Evolutionary conservation across 2,113 vertebrate genomes (phyloP).

Genomic region (Rutilus rutilus): DNA sequence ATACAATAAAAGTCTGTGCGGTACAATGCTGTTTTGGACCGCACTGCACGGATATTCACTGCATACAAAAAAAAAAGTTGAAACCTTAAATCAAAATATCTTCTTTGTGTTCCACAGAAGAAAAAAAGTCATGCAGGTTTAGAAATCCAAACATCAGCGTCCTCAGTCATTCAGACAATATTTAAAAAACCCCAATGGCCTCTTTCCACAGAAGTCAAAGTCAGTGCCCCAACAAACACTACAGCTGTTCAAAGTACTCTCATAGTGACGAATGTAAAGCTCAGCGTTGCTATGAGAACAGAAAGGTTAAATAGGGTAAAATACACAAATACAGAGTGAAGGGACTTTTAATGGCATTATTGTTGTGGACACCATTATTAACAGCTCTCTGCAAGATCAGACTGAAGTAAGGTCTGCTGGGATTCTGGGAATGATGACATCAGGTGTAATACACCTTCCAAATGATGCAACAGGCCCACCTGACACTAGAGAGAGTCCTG

Average conservation of each 20-base stretch:
- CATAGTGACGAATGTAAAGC: not conserved
- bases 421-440: slow-evolving; percentile 42
- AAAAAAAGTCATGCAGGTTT: not conserved
- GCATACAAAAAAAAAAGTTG: not conserved
- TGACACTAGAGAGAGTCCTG: not conserved
- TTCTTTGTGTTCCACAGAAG: not conserved
- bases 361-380: not conserved
- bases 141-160: not conserved
- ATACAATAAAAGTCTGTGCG: not conserved
- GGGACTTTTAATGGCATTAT: not conserved
- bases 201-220: not conserved
- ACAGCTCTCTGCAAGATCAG: slow-evolving; percentile 19
- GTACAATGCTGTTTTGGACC: not conserved
- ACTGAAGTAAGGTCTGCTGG: slow-evolving; percentile 2
- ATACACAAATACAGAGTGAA: not conserved
- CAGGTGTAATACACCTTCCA: slow-evolving; percentile 9
- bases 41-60: too few species aligned
- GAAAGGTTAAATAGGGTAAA: not conserved
- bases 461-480: slow-evolving; percentile 46
- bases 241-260: slow-evolving; percentile 6
- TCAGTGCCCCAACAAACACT: slow-evolving; percentile 23
- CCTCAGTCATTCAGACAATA: slow-evolving; percentile 3
- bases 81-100: not conserved
- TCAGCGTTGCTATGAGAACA: too few species aligned
- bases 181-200: not conserved